A percentile compares a stretch with the other conserved stretches of the same genome.
These are phyloP conservation scores for Podiceps cristatus DNA, from an alignment of 2,113 vertebrate genomes.

Conservation along the genomic window DNA sequence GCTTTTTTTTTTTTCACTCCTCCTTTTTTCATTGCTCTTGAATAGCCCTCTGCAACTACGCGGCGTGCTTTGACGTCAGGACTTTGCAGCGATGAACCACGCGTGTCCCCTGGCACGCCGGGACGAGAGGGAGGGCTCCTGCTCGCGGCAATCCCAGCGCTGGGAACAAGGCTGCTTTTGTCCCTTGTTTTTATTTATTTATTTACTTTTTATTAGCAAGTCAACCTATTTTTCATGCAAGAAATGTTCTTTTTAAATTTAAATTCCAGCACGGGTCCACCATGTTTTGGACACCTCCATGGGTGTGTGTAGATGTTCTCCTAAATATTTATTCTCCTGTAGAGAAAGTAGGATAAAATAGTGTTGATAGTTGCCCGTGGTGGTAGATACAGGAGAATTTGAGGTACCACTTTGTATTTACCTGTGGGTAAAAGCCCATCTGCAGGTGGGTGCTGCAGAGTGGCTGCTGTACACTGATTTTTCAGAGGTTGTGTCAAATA, in stretches of 20 bases:
- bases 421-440: neutral
- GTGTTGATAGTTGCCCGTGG: accelerated
- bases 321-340: neutral
- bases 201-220: neutral
- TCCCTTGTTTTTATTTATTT: accelerated
- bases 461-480: neutral
- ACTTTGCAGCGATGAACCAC: accelerated
- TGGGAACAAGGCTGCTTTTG: conserved; percentile 40
- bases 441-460: neutral
- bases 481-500: neutral
- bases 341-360: neutral
- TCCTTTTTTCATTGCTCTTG: neutral
- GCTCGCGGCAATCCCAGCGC: neutral
- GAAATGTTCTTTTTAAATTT: neutral
- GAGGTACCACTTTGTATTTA: accelerated
- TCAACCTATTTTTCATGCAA: neutral
- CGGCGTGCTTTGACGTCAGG: neutral
- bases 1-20: accelerated
- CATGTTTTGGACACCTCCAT: neutral
- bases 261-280: neutral
- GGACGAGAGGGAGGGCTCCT: neutral
- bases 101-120: neutral
- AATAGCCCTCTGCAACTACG: neutral
- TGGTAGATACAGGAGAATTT: neutral
- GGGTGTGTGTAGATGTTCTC: neutral